Evolutionary conservation across 2,113 vertebrate species (phyloP).

Genomic region (Corvus moneduloides): DNA sequence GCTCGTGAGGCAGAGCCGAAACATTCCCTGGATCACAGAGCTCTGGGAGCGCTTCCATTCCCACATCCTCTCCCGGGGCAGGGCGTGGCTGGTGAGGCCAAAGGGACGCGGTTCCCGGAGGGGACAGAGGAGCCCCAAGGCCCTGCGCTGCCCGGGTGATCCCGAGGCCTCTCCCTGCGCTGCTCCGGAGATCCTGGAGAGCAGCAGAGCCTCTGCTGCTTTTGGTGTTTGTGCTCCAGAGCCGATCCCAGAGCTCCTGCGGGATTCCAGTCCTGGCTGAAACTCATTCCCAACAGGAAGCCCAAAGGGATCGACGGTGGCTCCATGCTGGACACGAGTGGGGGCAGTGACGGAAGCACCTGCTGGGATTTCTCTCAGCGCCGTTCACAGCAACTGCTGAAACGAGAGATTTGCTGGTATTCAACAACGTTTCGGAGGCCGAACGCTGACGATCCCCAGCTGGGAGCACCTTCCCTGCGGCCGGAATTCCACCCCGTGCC

Average conservation of each 20-base stretch:
- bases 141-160: accelerated
- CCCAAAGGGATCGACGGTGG: accelerated
- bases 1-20: background rate
- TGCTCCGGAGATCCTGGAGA: background rate
- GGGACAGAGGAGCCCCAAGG: accelerated
- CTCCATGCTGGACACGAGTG: accelerated
- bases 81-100: background rate
- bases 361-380: background rate
- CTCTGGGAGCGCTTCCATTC: background rate
- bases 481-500: background rate
- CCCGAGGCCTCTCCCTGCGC: background rate
- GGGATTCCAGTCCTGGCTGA: background rate
- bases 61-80: background rate
- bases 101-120: background rate
- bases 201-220: background rate
- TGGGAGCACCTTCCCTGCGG: background rate
- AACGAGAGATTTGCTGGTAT: background rate
- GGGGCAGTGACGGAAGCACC: background rate
- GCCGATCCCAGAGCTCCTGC: background rate
- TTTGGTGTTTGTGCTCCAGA: background rate
- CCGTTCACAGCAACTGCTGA: background rate
- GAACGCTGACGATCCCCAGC: accelerated
- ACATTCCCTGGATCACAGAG: background rate
- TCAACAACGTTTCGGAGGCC: background rate
- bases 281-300: background rate